Evolutionary conservation across 2,113 vertebrate species (phyloP).

Genomic region (Zosterops hypoxanthus): DNA sequence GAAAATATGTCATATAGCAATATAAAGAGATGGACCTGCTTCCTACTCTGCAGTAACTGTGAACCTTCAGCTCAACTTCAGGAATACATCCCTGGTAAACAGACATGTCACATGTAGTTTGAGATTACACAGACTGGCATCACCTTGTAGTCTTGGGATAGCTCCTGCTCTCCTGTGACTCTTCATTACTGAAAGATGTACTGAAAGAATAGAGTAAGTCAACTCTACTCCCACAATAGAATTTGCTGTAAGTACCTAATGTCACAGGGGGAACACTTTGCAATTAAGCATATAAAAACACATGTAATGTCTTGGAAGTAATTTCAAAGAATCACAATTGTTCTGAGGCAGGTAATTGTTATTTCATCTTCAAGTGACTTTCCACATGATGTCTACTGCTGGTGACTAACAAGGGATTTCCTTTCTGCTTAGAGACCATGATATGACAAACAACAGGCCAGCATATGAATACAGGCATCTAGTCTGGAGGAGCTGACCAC

Average conservation of each 20-base stretch:
- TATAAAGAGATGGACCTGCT: neutral
- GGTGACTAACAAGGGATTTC: slow-evolving; percentile 5
- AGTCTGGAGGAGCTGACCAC: neutral
- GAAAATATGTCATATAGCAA: neutral
- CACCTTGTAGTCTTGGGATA: neutral
- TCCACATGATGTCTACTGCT: neutral
- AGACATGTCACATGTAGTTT: neutral
- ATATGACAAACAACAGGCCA: neutral
- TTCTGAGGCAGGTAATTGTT: neutral
- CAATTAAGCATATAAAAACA: neutral
- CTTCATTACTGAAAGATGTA: neutral
- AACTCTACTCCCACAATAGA: neutral
- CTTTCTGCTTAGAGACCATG: neutral
- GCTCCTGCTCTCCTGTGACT: neutral
- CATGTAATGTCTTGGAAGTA: neutral
- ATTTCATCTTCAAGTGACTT: neutral
- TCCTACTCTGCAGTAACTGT: neutral
- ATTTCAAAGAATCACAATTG: neutral
- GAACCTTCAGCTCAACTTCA: neutral
- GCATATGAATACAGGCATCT: neutral
- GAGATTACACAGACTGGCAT: neutral
- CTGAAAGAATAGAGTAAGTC: neutral
- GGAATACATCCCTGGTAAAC: neutral
- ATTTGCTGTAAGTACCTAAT: neutral
- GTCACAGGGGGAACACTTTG: neutral